Percentiles rank a stretch among this genome's conserved stretches.
Evolutionary conservation across 2,888 invertebrate genomes (phyloP).

Genomic region (Tipula unca): DNA sequence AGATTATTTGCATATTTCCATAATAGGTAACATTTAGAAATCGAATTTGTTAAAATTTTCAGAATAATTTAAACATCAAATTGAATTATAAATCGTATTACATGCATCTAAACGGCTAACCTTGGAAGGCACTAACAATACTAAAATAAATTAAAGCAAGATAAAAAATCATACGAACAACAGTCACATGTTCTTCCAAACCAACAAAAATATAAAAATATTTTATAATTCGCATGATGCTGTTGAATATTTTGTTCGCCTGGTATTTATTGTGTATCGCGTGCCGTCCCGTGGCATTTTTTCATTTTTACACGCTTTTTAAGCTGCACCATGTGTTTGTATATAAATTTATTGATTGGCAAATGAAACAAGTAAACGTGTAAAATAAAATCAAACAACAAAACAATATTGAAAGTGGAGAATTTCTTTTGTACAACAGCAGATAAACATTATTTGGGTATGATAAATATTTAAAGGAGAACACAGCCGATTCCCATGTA

Average conservation of each 20-base stretch:
- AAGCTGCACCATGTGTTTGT: not conserved
- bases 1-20: no score
- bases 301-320: slow-evolving; percentile 15
- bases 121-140: not conserved
- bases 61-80: not conserved
- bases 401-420: not conserved
- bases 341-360: not conserved
- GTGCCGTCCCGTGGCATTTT: slow-evolving; percentile 20
- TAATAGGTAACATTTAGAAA: no score
- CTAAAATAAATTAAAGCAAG: not conserved
- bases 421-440: not conserved
- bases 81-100: not conserved
- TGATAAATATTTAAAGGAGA: no score
- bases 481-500: not conserved
- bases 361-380: not conserved
- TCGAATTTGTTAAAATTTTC: no score
- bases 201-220: not conserved
- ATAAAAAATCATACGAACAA: not conserved
- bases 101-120: not conserved
- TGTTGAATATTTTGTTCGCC: not conserved
- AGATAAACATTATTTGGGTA: no score
- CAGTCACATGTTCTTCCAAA: not conserved
- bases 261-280: slow-evolving; percentile 19
- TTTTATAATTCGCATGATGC: not conserved
- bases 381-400: not conserved